phyloP scores from a whole-genome alignment of 2,113 vertebrate species.

The Tupaia tana region DNA sequence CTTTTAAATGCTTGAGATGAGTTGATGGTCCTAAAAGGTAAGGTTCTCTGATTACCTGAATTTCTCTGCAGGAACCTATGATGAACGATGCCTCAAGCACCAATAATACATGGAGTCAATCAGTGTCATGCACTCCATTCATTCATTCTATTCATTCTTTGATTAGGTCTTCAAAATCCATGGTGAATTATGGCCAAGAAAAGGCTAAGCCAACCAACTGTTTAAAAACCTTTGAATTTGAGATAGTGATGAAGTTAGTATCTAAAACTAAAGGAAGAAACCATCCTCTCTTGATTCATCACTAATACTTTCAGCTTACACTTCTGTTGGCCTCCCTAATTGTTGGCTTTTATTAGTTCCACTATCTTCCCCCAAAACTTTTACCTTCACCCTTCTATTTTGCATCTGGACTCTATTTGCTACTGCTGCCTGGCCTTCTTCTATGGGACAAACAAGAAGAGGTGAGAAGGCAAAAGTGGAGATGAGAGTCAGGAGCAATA shows the following conservation, averaged over 20 bases:
- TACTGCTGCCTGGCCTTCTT: neutral
- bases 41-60: neutral
- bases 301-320: neutral
- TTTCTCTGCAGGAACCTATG: neutral
- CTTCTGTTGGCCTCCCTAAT: neutral
- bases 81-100: no score
- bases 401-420: neutral
- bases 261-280: neutral
- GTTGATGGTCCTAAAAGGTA: neutral
- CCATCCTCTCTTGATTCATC: neutral
- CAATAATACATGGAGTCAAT: neutral
- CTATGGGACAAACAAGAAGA: neutral
- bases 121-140: neutral
- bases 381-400: neutral
- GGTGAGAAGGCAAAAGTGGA: neutral
- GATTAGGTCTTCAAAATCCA: neutral
- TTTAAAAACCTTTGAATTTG: constrained; percentile 18
- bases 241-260: neutral
- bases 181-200: neutral
- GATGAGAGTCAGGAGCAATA: neutral
- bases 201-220: neutral
- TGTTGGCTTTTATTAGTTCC: constrained; percentile 8
- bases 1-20: neutral
- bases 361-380: neutral
- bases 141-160: neutral